Conservation (phyloP, 2,113 vertebrate genomes). For the Hemibates koningsi region DNA sequence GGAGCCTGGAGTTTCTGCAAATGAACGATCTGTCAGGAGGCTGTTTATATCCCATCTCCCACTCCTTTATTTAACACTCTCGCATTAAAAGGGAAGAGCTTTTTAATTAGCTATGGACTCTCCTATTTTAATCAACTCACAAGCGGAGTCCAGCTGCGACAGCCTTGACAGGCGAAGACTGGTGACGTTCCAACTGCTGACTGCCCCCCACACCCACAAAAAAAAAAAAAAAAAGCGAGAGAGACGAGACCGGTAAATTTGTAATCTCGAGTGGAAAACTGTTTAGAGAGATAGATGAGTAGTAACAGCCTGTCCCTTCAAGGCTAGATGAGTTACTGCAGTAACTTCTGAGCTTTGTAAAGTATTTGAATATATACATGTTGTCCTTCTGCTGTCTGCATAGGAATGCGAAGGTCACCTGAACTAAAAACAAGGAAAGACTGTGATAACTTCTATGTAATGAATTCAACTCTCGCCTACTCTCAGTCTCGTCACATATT, state of each 20-base stretch:
- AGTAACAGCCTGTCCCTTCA: constrained; percentile 48
- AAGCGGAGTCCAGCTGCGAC: constrained; percentile 70
- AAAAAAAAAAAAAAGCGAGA: not conserved
- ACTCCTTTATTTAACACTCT: constrained; percentile 69
- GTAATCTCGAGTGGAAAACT: constrained; percentile 38
- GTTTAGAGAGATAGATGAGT: constrained; percentile 58
- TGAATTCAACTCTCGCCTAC: not conserved
- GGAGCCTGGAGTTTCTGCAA: constrained; percentile 64
- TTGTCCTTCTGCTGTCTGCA: constrained; percentile 1
- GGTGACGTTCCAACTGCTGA: constrained; percentile 56
- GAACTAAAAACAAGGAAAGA: not conserved
- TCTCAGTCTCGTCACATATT: not conserved
- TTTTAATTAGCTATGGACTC: constrained; percentile 74
- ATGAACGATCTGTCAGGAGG: constrained; percentile 71
- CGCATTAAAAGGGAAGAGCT: constrained; percentile 68
- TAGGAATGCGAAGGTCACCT: not conserved
- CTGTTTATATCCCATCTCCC: constrained; percentile 65
- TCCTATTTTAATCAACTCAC: constrained; percentile 75
- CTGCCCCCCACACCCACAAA: not conserved
- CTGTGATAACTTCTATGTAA: not conserved
- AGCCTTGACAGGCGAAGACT: constrained; percentile 68
- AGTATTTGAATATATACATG: constrained; percentile 33
- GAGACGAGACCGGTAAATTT: constrained; percentile 19
- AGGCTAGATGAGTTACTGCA: constrained; percentile 31
- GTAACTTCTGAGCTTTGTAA: constrained; percentile 18